Conservation (phyloP, 2,113 vertebrate species). For the Psophia crepitans region DNA sequence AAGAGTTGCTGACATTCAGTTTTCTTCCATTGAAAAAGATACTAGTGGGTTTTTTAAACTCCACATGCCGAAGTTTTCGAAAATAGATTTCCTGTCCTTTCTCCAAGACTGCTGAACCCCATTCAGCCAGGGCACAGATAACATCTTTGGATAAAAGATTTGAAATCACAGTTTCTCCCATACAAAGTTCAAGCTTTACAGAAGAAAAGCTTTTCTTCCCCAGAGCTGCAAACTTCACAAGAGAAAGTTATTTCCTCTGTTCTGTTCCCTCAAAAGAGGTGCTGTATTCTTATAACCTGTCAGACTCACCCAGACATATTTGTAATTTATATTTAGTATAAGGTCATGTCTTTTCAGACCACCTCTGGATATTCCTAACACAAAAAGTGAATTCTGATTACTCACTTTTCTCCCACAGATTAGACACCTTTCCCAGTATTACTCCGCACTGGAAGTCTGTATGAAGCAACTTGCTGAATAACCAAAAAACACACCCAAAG, state of each 20-base stretch:
- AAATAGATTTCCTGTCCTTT: conserved; percentile 10
- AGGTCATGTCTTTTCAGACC: background rate
- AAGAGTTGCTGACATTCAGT: background rate
- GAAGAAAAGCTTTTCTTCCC: conserved; percentile 10
- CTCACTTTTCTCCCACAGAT: background rate
- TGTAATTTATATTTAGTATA: background rate
- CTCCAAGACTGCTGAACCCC: background rate
- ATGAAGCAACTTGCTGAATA: background rate
- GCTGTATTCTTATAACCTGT: background rate
- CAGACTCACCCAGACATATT: background rate
- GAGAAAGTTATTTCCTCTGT: background rate
- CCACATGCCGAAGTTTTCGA: background rate
- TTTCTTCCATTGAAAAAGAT: background rate
- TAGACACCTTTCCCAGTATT: background rate
- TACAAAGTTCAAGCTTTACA: background rate
- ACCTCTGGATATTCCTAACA: background rate
- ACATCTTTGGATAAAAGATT: background rate
- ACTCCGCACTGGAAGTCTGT: background rate
- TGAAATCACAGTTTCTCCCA: background rate
- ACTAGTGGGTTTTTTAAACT: background rate
- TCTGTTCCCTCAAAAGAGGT: background rate
- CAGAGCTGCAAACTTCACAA: background rate
- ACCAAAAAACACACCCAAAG: background rate
- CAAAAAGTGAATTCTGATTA: background rate
- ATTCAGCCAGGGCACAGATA: conserved; percentile 13